A percentile compares a stretch with the other conserved stretches of the same genome.
phyloP scores from a whole-genome alignment of 2,888 invertebrate species.

The Caenorhabditis angaria region DNA sequence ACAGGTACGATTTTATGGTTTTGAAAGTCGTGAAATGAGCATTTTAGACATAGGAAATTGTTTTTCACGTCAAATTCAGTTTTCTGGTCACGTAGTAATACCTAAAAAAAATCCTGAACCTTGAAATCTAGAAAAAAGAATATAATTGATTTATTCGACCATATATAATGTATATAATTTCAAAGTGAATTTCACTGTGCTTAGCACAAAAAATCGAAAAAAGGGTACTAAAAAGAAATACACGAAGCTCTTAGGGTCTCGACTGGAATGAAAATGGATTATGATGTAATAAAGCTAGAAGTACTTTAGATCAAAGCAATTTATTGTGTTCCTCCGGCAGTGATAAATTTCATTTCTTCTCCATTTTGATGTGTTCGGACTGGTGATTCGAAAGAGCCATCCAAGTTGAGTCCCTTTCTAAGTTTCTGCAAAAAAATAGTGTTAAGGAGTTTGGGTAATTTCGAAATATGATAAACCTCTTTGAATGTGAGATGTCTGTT shows the following conservation, averaged over 20 bases:
- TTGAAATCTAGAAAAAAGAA: too few species aligned
- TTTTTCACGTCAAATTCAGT: too few species aligned
- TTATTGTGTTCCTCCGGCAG: constrained; percentile 13
- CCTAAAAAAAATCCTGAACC: too few species aligned
- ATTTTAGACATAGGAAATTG: too few species aligned
- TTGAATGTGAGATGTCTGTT: constrained; percentile 55
- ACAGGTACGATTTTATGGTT: too few species aligned
- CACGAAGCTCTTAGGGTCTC: not conserved
- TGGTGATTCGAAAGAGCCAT: constrained; percentile 38
- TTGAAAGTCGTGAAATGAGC: too few species aligned
- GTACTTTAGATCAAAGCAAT: not conserved
- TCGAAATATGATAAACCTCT: constrained; percentile 38
- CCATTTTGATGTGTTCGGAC: constrained; percentile 31
- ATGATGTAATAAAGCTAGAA: not conserved
- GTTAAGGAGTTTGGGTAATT: not conserved
- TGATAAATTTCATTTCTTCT: constrained; percentile 65
- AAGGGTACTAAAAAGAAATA: not conserved
- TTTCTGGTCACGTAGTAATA: too few species aligned
- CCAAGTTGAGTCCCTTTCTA: constrained; percentile 43
- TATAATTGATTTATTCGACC: not conserved
- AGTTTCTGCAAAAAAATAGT: constrained; percentile 25
- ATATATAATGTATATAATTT: not conserved
- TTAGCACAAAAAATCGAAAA: not conserved
- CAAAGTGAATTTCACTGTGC: not conserved
- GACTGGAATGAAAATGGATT: not conserved